These are phyloP conservation scores for Malurus leucopterus DNA, from an alignment of 2,797 vertebrate genomes.

Conservation along the genomic window DNA sequence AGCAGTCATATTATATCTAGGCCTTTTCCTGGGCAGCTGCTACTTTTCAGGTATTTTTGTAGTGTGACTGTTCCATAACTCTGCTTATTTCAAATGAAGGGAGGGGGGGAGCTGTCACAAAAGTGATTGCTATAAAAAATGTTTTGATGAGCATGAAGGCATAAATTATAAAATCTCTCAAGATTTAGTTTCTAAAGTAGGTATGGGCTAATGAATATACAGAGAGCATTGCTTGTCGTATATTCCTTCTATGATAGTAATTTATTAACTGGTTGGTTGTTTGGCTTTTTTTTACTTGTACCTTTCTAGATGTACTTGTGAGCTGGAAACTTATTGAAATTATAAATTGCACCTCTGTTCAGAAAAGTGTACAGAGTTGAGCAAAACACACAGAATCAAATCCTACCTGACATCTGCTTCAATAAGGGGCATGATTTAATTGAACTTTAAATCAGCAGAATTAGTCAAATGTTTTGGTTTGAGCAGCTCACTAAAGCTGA, in stretches of 20 bases:
- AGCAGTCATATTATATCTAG: conserved; percentile 53
- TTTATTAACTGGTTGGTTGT: conserved; percentile 5
- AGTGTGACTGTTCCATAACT: conserved; percentile 24
- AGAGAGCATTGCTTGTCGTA: conserved; percentile 26
- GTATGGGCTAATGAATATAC: conserved; percentile 44
- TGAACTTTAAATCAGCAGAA: background rate
- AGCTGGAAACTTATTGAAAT: background rate
- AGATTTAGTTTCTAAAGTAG: conserved; percentile 53
- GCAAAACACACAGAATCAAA: background rate
- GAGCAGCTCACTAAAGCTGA: background rate
- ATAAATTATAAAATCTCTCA: conserved; percentile 52
- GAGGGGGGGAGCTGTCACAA: conserved; percentile 29
- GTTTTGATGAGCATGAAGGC: conserved; percentile 52
- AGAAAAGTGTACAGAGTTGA: background rate
- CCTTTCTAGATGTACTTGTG: background rate
- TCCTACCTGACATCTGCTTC: background rate
- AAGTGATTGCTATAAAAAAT: conserved; percentile 58
- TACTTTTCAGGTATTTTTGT: conserved; percentile 17
- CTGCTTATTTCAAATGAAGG: conserved; percentile 16
- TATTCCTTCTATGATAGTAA: conserved; percentile 42
- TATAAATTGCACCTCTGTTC: conserved; percentile 24
- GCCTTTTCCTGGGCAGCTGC: conserved; percentile 49
- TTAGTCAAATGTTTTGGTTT: conserved; percentile 15
- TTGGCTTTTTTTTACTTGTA: background rate
- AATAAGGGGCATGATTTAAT: background rate